These are phyloP conservation scores for Pinna nobilis DNA, from an alignment of 1,140 invertebrate species.

Conservation along the genomic window DNA sequence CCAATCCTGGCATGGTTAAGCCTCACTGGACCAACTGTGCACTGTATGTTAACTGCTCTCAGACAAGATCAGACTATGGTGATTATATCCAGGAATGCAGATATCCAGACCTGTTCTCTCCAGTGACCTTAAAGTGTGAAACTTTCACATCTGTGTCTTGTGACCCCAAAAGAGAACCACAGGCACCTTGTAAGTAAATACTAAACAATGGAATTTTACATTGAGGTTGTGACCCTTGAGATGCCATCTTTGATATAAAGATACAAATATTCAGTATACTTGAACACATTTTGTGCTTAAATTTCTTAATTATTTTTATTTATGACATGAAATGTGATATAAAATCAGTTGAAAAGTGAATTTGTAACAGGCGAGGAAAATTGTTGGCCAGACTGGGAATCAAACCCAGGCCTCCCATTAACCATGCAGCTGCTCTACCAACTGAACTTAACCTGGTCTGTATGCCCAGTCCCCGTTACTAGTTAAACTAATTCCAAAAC, in stretches of 20 bases:
- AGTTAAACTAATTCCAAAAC: too few relatives aligned
- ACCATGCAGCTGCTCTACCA: too few relatives aligned
- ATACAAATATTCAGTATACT: not conserved
- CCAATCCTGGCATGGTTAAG: constrained; percentile 46
- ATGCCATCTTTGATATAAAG: not conserved
- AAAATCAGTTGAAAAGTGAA: too few relatives aligned
- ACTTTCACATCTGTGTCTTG: constrained; percentile 49
- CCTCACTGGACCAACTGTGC: constrained; percentile 56
- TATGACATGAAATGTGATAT: too few relatives aligned
- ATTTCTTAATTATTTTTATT: too few relatives aligned
- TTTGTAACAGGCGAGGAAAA: too few relatives aligned
- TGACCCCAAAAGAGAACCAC: constrained; percentile 51
- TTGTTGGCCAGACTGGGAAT: too few relatives aligned
- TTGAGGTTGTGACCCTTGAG: not conserved
- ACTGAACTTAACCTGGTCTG: too few relatives aligned
- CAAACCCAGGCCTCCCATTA: too few relatives aligned
- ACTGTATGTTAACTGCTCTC: constrained; percentile 56
- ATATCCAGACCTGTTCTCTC: constrained; percentile 61
- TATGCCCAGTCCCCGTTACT: too few relatives aligned
- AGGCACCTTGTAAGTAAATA: constrained; percentile 56
- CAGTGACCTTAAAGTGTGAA: constrained; percentile 51
- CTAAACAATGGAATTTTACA: not conserved
- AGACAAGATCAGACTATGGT: constrained; percentile 22
- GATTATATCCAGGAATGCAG: constrained; percentile 50
- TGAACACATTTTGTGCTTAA: too few relatives aligned